phyloP scores from a whole-genome alignment of 2,797 vertebrate genomes.

The Enteromius treurensis region DNA sequence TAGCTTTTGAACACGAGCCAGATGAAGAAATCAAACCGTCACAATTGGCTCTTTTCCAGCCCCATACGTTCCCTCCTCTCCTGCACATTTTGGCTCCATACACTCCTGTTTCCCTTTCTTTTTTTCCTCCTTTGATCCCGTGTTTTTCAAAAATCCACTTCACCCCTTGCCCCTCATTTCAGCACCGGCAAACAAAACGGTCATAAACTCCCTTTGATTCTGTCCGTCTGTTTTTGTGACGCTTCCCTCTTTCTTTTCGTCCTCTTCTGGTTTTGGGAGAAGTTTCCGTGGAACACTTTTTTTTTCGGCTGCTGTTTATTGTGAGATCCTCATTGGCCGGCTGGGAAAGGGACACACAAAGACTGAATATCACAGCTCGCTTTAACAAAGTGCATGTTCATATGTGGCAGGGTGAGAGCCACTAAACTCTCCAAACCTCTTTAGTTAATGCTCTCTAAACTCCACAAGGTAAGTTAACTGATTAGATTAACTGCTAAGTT shows the following conservation, averaged over 20 bases:
- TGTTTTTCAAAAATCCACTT: conserved; percentile 65
- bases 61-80: conserved; percentile 67
- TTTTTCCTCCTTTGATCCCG: not conserved
- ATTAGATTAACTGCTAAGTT: conserved; percentile 4
- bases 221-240: conserved; percentile 61
- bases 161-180: conserved; percentile 72
- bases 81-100: conserved; percentile 43
- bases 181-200: conserved; percentile 55
- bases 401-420: conserved; percentile 56
- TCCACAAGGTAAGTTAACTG: conserved; percentile 70
- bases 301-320: conserved; percentile 86
- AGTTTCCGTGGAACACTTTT: conserved; percentile 90
- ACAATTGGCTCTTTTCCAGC: conserved; percentile 66
- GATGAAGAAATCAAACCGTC: conserved; percentile 50
- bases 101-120: conserved; percentile 36
- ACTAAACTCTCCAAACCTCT: conserved; percentile 59
- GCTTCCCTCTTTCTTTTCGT: conserved; percentile 56
- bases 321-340: conserved; percentile 83
- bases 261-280: conserved; percentile 53
- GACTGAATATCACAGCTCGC: conserved; percentile 66
- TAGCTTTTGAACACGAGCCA: conserved; percentile 47
- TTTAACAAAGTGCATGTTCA: conserved; percentile 42
- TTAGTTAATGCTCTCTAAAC: conserved; percentile 55
- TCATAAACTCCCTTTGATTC: conserved; percentile 62
- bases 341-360: conserved; percentile 80